phyloP scores from a whole-genome alignment of 2,888 invertebrate species.

The Phorcus lineatus region DNA sequence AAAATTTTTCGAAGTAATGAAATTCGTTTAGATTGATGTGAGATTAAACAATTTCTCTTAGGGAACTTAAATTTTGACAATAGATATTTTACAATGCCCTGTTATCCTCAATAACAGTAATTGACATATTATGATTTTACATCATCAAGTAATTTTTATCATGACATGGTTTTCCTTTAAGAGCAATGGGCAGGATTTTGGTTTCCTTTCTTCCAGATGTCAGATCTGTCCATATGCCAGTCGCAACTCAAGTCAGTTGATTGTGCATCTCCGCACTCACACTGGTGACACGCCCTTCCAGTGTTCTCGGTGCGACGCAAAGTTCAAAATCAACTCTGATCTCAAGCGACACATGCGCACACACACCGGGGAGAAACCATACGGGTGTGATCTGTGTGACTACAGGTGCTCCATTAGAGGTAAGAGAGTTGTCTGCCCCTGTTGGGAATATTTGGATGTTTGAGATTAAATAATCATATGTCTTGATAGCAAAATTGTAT shows the following conservation, averaged over 20 bases:
- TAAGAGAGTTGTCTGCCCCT: conserved; percentile 39
- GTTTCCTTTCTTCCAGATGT: conserved; percentile 70
- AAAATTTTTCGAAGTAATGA: no score
- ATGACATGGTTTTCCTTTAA: no score
- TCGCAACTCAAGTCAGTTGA: conserved; percentile 77
- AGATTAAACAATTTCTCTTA: no score
- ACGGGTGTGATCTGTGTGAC: conserved; percentile 70
- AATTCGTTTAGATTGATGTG: no score
- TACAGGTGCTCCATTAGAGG: conserved; percentile 74
- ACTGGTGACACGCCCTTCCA: conserved; percentile 75
- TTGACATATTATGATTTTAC: no score
- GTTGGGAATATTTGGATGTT: not conserved
- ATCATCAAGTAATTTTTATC: no score
- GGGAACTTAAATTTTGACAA: no score
- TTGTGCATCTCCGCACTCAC: conserved; percentile 77
- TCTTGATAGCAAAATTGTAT: not conserved
- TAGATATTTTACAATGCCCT: no score
- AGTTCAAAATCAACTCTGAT: conserved; percentile 77
- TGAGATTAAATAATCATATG: not conserved
- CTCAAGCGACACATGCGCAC: conserved; percentile 75
- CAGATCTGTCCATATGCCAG: conserved; percentile 78
- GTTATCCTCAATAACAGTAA: no score
- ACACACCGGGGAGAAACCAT: conserved; percentile 76
- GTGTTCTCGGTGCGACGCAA: conserved; percentile 73
- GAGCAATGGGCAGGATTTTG: no score